A percentile compares a stretch with the other conserved stretches of the same genome.
These are phyloP conservation scores for Rhinichthys klamathensis DNA, from an alignment of 2,113 vertebrate species.

Conservation along the genomic window DNA sequence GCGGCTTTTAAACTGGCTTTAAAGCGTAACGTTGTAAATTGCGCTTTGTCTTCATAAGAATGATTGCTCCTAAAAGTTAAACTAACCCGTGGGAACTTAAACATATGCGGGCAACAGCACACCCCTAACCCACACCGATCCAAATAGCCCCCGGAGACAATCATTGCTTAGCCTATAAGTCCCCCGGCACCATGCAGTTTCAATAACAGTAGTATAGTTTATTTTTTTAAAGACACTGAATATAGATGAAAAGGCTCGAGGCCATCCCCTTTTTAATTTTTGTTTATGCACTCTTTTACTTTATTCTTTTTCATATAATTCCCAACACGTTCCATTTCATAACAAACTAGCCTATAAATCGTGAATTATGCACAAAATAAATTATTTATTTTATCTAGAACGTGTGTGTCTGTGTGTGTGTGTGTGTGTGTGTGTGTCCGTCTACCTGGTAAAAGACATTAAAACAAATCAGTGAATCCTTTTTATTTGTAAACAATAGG, in stretches of 20 bases:
- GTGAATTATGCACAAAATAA: background rate
- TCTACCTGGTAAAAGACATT: no score
- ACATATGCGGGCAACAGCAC: slow-evolving; percentile 49
- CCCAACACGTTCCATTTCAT: background rate
- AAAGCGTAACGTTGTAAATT: slow-evolving; percentile 2
- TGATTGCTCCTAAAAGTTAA: slow-evolving; percentile 39
- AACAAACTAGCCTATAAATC: background rate
- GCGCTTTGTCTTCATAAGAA: slow-evolving; percentile 35
- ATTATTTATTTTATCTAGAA: background rate
- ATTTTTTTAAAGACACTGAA: slow-evolving; percentile 53
- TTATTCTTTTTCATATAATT: background rate
- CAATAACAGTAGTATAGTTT: slow-evolving; percentile 57
- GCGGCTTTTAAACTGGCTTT: background rate
- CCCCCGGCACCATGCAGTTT: slow-evolving; percentile 62
- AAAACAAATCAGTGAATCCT: background rate
- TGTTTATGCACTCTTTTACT: slow-evolving; percentile 55
- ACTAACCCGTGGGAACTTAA: slow-evolving; percentile 53
- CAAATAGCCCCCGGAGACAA: slow-evolving; percentile 54
- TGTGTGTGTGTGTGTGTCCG: no score
- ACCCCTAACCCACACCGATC: slow-evolving; percentile 48
- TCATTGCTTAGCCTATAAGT: slow-evolving; percentile 54
- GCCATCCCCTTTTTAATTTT: slow-evolving; percentile 83
- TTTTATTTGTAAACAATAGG: background rate
- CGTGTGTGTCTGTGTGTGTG: no score
- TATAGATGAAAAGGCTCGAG: slow-evolving; percentile 71